A percentile compares a stretch with the other conserved stretches of the same genome.
Conservation (phyloP, 1,140 invertebrate genomes). For the Zaprionus vittiger region DNA sequence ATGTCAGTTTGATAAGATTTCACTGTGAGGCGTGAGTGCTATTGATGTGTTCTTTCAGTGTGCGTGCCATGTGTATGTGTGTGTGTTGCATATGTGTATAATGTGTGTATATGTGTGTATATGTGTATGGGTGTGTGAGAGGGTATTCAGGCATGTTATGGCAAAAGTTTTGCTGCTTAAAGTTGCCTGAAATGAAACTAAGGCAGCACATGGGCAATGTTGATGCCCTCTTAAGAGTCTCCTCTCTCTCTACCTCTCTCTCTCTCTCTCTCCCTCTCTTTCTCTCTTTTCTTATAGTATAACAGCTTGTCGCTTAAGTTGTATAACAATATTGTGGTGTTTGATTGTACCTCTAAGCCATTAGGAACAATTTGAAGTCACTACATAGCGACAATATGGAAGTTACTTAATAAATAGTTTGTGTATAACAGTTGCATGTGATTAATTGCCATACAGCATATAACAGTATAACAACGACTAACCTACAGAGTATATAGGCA, state of each 20-base stretch:
- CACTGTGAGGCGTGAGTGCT: constrained; percentile 42
- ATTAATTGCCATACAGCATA: not conserved
- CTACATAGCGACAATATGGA: not conserved
- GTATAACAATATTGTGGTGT: not conserved
- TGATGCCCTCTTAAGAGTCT: constrained; percentile 11
- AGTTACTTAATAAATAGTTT: not conserved
- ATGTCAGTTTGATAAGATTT: constrained; percentile 79
- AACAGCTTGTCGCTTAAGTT: constrained; percentile 13
- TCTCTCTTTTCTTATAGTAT: not conserved
- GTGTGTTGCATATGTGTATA: not conserved
- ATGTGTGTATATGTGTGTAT: constrained; percentile 21
- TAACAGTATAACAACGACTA: not conserved
- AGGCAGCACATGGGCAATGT: constrained; percentile 33
- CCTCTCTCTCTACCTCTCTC: not conserved
- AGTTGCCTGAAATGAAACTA: constrained; percentile 43
- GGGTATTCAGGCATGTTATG: constrained; percentile 47
- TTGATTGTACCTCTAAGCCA: not conserved
- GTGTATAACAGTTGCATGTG: not conserved
- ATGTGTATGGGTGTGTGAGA: constrained; percentile 16
- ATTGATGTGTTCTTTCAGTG: constrained; percentile 17
- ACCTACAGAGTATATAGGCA: no score
- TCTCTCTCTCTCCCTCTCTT: not conserved
- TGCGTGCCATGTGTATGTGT: not conserved
- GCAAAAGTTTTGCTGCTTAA: constrained; percentile 61
- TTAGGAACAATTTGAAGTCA: not conserved